phyloP scores from a whole-genome alignment of 2,888 invertebrate species.

The Noctuana brunneofusca region DNA sequence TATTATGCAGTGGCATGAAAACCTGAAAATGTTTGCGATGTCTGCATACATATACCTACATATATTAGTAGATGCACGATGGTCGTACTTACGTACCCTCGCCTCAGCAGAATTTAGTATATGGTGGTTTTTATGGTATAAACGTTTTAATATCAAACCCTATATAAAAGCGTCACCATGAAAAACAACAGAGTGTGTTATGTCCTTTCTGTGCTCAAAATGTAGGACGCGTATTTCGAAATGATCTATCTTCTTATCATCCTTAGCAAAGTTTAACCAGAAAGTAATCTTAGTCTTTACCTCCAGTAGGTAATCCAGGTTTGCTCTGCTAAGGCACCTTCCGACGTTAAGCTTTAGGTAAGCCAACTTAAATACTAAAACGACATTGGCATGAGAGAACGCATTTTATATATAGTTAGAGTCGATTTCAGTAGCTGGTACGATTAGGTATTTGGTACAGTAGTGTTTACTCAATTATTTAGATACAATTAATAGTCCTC shows the following conservation, averaged over 20 bases:
- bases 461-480: no score
- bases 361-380: constrained; percentile 6
- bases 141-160: no score
- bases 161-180: no score
- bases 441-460: no score
- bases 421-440: no score
- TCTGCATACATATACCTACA: neutral
- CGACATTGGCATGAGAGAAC: neutral
- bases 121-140: no score
- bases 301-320: neutral
- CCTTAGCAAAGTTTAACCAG: neutral
- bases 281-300: neutral
- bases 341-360: neutral
- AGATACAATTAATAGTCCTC: no score
- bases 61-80: neutral
- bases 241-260: neutral
- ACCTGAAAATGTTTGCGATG: constrained; percentile 15
- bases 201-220: no score
- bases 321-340: neutral
- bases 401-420: no score
- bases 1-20: constrained; percentile 30
- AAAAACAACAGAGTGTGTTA: no score
- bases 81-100: no score
- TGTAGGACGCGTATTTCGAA: neutral
- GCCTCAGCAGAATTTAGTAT: no score